A percentile compares a stretch with the other conserved stretches of the same genome.
These are phyloP conservation scores for Ondatra zibethicus DNA, from an alignment of 2,113 vertebrate species.

Conservation along the genomic window DNA sequence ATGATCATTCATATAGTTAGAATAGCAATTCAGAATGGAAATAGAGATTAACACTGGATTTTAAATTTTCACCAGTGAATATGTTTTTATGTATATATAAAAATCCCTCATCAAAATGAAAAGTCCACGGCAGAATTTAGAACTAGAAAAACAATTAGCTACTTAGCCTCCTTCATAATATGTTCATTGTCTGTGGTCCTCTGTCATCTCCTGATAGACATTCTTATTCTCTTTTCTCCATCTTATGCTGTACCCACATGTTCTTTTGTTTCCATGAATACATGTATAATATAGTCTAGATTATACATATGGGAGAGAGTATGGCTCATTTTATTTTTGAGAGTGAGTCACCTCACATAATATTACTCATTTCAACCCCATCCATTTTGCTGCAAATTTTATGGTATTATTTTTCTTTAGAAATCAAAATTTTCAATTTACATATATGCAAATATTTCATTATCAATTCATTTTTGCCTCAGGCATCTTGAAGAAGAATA, in stretches of 20 bases:
- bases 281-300: not conserved
- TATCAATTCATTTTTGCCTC: not conserved
- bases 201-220: not conserved
- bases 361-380: not conserved
- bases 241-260: not conserved
- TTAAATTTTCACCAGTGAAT: not conserved
- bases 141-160: not conserved
- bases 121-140: not conserved
- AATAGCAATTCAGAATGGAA: not conserved
- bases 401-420: not conserved
- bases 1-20: not conserved
- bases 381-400: not conserved
- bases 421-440: not conserved
- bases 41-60: not conserved
- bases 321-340: not conserved
- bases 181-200: not conserved
- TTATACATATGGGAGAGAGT: not conserved
- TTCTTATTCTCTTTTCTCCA: not conserved
- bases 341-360: not conserved
- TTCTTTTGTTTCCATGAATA: not conserved
- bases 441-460: not conserved
- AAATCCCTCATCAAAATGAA: not conserved
- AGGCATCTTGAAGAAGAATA: not conserved
- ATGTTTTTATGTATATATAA: not conserved
- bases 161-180: not conserved